These are phyloP conservation scores for Rhinopomastus cyanomelas DNA, from an alignment of 2,113 vertebrate species.

Conservation along the genomic window DNA sequence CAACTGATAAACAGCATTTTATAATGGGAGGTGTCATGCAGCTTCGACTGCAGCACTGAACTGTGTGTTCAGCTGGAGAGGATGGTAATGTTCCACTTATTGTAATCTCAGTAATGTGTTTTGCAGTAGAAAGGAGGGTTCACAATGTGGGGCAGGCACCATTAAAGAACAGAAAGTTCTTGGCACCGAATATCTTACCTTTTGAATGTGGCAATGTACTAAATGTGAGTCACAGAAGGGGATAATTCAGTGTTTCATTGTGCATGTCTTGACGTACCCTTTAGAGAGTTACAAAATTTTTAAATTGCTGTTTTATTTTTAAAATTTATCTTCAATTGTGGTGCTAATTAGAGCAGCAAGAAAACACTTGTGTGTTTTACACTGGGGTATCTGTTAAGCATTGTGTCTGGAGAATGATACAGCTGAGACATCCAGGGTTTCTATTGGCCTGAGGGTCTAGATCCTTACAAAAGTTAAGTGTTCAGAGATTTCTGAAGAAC, in stretches of 20 bases:
- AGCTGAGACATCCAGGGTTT: neutral
- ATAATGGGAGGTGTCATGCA: slow-evolving; percentile 8
- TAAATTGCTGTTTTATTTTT: neutral
- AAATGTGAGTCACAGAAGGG: slow-evolving; percentile 35
- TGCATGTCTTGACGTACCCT: neutral
- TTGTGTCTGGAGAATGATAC: neutral
- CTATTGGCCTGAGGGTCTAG: neutral
- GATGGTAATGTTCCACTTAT: slow-evolving; percentile 18
- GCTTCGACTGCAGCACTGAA: neutral
- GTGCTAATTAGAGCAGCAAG: neutral
- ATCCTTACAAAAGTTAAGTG: neutral
- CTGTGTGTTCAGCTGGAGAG: neutral
- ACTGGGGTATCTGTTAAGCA: neutral
- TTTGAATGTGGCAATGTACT: slow-evolving; percentile 6
- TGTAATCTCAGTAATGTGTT: slow-evolving; percentile 37
- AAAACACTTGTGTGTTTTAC: neutral
- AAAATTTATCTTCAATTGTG: neutral
- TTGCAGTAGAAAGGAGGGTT: neutral
- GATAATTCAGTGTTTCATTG: slow-evolving; percentile 15
- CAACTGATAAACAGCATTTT: slow-evolving; percentile 20
- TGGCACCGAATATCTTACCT: slow-evolving; percentile 7
- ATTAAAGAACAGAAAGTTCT: neutral
- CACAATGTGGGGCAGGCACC: neutral
- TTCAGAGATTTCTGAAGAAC: neutral
- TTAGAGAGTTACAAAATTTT: neutral